phyloP scores from a whole-genome alignment of 2,888 invertebrate species.

The Trissolcus brochymenae region DNA sequence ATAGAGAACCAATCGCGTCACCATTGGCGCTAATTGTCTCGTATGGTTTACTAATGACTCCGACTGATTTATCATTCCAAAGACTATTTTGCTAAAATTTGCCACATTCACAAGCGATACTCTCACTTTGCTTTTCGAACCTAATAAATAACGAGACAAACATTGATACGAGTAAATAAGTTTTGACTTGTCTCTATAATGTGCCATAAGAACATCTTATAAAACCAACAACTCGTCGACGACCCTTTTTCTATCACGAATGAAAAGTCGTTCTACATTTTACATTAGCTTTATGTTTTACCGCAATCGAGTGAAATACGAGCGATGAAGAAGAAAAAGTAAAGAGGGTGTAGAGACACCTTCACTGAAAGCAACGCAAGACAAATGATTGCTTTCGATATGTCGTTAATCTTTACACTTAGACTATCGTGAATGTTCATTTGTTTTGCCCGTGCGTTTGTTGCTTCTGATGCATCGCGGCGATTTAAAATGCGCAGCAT shows the following conservation, averaged over 20 bases:
- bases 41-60: constrained; percentile 52
- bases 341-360: constrained; percentile 26
- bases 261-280: constrained; percentile 16
- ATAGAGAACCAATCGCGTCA: constrained; percentile 52
- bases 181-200: too few relatives aligned
- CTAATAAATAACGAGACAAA: too few relatives aligned
- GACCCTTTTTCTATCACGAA: background rate
- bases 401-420: constrained; percentile 53
- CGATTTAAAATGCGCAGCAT: constrained; percentile 48
- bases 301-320: constrained; percentile 8
- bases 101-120: constrained; percentile 1
- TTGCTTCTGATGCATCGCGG: constrained; percentile 18
- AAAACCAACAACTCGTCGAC: too few relatives aligned
- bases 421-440: constrained; percentile 49
- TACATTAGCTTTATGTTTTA: constrained; percentile 24
- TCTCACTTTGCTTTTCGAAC: too few relatives aligned
- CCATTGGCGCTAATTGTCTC: constrained; percentile 55
- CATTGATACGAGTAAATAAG: too few relatives aligned
- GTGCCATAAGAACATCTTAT: too few relatives aligned
- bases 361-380: constrained; percentile 25
- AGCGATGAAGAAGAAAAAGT: constrained; percentile 16
- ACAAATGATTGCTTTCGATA: constrained; percentile 51
- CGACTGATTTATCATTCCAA: constrained; percentile 40
- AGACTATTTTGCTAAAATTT: constrained; percentile 10
- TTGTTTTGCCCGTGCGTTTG: constrained; percentile 39